phyloP scores from a whole-genome alignment of 2,797 vertebrate genomes.

The Staurois parvus region DNA sequence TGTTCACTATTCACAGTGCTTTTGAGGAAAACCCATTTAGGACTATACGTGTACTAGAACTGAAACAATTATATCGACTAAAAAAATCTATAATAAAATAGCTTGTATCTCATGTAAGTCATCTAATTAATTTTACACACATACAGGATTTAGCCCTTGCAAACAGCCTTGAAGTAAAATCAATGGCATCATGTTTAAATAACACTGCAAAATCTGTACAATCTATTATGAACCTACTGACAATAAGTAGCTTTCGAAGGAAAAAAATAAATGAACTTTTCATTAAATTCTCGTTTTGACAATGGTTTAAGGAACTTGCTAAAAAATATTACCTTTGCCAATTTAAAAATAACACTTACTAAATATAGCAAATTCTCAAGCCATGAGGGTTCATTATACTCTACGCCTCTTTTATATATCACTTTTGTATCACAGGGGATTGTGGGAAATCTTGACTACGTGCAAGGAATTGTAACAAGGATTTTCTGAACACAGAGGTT shows the following conservation, averaged over 20 bases:
- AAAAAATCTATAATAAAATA: constrained; percentile 68
- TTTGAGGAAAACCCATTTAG: constrained; percentile 47
- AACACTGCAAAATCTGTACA: constrained; percentile 50
- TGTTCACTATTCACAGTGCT: constrained; percentile 44
- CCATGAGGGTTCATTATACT: constrained; percentile 6
- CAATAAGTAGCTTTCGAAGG: constrained; percentile 21
- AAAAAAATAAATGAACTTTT: constrained; percentile 46
- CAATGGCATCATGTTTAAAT: constrained; percentile 51
- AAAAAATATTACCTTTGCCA: constrained; percentile 24
- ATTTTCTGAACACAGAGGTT: constrained; percentile 32
- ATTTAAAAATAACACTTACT: constrained; percentile 35
- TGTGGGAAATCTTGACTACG: not conserved
- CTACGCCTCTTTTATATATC: not conserved
- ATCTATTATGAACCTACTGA: constrained; percentile 16
- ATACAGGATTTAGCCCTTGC: constrained; percentile 62
- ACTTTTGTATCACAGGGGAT: not conserved
- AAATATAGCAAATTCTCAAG: constrained; percentile 25
- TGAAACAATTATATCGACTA: constrained; percentile 66
- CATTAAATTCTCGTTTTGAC: constrained; percentile 42
- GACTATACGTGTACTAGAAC: constrained; percentile 62
- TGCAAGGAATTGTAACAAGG: constrained; percentile 36
- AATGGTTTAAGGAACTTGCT: constrained; percentile 38
- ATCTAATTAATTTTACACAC: constrained; percentile 65
- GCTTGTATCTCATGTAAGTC: constrained; percentile 63
- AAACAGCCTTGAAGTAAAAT: constrained; percentile 48